These are phyloP conservation scores for Gavialis gangeticus DNA, from an alignment of 2,113 vertebrate genomes.

Conservation along the genomic window DNA sequence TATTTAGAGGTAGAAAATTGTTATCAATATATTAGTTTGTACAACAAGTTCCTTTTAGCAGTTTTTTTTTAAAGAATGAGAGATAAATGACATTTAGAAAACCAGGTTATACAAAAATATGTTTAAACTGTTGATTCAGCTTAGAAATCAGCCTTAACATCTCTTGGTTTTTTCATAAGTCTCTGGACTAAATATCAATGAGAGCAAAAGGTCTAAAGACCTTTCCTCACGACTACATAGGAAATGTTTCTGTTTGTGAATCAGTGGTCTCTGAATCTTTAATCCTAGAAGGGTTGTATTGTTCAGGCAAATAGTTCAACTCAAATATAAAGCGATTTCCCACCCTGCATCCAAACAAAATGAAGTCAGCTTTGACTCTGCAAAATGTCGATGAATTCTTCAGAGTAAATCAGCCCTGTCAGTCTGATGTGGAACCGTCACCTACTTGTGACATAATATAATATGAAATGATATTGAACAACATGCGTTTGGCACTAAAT, in stretches of 20 bases:
- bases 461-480: slow-evolving; percentile 99
- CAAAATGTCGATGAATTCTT: slow-evolving; percentile 91
- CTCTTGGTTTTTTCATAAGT: neutral
- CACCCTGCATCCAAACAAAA: slow-evolving; percentile 84
- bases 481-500: slow-evolving; percentile 97
- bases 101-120: neutral
- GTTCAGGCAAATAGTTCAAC: slow-evolving; percentile 40
- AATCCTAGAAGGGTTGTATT: neutral
- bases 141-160: neutral
- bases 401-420: slow-evolving; percentile 95
- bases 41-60: neutral
- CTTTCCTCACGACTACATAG: neutral
- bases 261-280: neutral
- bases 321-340: slow-evolving; percentile 80
- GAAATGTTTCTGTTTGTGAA: neutral
- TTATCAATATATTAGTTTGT: neutral
- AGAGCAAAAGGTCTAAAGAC: neutral
- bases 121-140: neutral
- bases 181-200: neutral
- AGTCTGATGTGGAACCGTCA: slow-evolving; percentile 95
- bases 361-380: slow-evolving; percentile 90
- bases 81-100: neutral
- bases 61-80: neutral
- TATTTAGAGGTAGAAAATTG: neutral
- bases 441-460: slow-evolving; percentile 92